phyloP scores from a whole-genome alignment of 2,888 invertebrate genomes.

The Notocelia uddmanniana region DNA sequence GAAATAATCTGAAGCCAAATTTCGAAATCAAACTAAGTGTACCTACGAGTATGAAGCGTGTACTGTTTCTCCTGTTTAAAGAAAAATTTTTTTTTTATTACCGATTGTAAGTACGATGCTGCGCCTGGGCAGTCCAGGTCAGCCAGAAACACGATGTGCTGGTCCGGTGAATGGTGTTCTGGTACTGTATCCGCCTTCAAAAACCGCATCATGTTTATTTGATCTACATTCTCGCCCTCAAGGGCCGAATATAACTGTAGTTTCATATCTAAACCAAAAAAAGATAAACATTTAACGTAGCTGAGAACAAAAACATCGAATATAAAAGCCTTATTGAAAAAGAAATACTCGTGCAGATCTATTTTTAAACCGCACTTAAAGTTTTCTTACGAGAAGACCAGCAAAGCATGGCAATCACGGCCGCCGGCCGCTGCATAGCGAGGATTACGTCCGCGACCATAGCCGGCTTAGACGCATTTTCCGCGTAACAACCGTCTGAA shows the following conservation, averaged over 20 bases:
- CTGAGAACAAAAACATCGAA: background rate
- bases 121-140: constrained; percentile 68
- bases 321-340: background rate
- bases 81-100: constrained; percentile 39
- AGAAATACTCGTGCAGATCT: constrained; percentile 15
- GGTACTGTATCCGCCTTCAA: constrained; percentile 54
- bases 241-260: constrained; percentile 59
- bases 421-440: constrained; percentile 62
- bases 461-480: constrained; percentile 52
- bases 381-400: constrained; percentile 65
- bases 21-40: too few species aligned
- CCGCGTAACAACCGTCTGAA: constrained; percentile 51
- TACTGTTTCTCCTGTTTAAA: too few species aligned
- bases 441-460: constrained; percentile 66
- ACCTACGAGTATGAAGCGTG: too few species aligned
- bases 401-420: constrained; percentile 66
- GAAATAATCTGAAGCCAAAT: too few species aligned
- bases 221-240: constrained; percentile 54
- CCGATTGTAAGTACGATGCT: constrained; percentile 59
- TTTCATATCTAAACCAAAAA: constrained; percentile 59
- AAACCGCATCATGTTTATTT: constrained; percentile 61
- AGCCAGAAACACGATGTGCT: constrained; percentile 65
- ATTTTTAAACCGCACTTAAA: constrained; percentile 15
- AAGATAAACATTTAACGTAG: background rate
- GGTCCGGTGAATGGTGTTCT: constrained; percentile 58